Conservation (phyloP, 1,140 invertebrate genomes). For the Sogatella furcifera region DNA sequence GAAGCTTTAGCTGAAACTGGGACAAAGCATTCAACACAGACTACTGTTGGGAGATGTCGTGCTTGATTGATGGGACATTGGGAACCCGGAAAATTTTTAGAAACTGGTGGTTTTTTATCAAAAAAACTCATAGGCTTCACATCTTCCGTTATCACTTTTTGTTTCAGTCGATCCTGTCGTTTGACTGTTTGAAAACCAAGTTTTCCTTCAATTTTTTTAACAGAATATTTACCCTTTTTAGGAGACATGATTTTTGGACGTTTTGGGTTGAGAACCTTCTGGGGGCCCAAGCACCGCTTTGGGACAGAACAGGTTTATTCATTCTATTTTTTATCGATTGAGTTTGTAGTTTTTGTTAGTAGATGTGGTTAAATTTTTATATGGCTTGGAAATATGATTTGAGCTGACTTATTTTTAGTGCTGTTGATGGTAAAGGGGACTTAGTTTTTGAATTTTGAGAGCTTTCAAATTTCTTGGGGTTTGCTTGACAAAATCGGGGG, state of each 20-base stretch:
- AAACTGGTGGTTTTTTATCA: neutral
- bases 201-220: no score
- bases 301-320: slow-evolving; percentile 20
- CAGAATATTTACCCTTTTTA: neutral
- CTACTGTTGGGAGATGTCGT: no score
- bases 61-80: no score
- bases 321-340: neutral
- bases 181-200: no score
- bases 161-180: no score
- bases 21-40: no score
- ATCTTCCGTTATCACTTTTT: slow-evolving; percentile 1
- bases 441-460: slow-evolving; percentile 19
- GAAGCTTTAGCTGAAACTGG: no score
- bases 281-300: slow-evolving; percentile 19
- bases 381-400: neutral
- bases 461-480: slow-evolving; percentile 73
- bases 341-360: neutral
- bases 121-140: neutral
- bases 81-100: no score
- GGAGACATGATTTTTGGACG: slow-evolving; percentile 5
- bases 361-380: neutral
- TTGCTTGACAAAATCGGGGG: slow-evolving; percentile 73
- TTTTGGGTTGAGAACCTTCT: slow-evolving; percentile 8
- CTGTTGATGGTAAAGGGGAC: neutral
- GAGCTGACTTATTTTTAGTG: neutral